Evolutionary conservation across 2,888 invertebrate genomes (phyloP).

Genomic region (Desoria tigrina): DNA sequence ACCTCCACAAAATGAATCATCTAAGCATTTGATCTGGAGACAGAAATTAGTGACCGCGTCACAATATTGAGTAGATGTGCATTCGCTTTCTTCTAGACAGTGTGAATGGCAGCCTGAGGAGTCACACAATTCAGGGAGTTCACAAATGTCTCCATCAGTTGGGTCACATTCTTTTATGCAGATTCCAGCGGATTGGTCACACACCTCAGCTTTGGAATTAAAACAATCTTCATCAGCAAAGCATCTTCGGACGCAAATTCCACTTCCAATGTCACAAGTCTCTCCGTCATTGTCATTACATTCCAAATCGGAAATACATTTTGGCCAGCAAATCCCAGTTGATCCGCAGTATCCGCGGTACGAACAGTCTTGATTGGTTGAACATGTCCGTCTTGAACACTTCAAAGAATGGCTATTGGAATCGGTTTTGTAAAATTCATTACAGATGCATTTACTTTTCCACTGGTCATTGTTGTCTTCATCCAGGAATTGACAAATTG

Average conservation of each 20-base stretch:
- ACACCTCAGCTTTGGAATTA: too few relatives aligned
- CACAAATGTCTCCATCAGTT: not conserved
- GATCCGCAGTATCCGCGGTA: not conserved
- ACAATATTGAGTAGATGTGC: not conserved
- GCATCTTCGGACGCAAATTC: conserved; percentile 3
- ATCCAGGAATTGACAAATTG: conserved; percentile 13
- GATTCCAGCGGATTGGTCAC: too few relatives aligned
- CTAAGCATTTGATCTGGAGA: not conserved
- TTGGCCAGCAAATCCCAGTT: conserved; percentile 5
- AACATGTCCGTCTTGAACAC: not conserved
- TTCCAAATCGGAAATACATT: not conserved
- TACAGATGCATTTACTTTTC: not conserved
- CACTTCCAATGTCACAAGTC: conserved; percentile 5
- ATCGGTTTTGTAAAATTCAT: conserved; percentile 6
- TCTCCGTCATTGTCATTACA: not conserved
- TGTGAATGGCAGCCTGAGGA: not conserved
- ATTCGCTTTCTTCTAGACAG: not conserved
- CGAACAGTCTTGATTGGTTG: not conserved
- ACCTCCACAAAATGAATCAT: not conserved
- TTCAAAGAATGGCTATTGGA: not conserved
- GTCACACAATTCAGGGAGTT: not conserved
- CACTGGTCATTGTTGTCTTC: too few relatives aligned
- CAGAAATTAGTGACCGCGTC: conserved; percentile 2
- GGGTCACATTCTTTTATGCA: too few relatives aligned
- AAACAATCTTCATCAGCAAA: too few relatives aligned